Evolutionary conservation across 2,888 invertebrate species (phyloP), one percentile per base, ranked within the genome.

Genomic region (Deilephila elpenor): DNA sequence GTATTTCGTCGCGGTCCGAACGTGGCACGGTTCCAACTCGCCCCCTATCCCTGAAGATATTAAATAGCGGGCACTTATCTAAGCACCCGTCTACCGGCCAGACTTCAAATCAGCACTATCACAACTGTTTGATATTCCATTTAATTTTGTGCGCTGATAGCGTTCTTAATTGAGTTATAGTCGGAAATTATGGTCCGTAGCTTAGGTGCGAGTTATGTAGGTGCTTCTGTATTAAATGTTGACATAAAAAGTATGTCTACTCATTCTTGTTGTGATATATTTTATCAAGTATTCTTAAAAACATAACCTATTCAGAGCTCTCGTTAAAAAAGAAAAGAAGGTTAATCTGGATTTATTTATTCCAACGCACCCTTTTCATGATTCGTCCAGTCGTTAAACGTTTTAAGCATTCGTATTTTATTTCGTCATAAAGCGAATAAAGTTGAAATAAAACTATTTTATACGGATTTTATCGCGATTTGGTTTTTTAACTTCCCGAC

Each of bases 51-150:
- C 84, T 83, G 84, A 77, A 81, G 85, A 89, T 90, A 90, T 91
- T 89, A 89, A 93, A 87, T 91, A 93, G 86, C 86, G 85, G 78
- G 88, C 90, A 89, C 88, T 91, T 92, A 90, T 92, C 90, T 90
- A 86, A 86, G 83, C 83, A 81, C 75, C 82, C 83, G 84, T 80
- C 86, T 84, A 80, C 67, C 80, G 80, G 75, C 83, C 84, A 86
- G 86, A 85, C 85, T 86, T 81, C 79, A 84, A 85, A 88, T 92
- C 89, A 88, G 88, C 88, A 86, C 84, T 87, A 89, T 88, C 86
- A 80, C 77, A 77, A 81, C 82, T 85, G 79, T 87, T 87, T 85
- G 83, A 85, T 87, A 90, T 89, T 89, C 88, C 86, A 89, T 89
- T 89, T 85, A 85, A 88, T 86, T 87, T 84, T 76, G 80, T 81